Percentiles rank a stretch among this genome's conserved stretches.
phyloP scores from a whole-genome alignment of 1,140 invertebrate species.

The Pollicipes pollicipes region DNA sequence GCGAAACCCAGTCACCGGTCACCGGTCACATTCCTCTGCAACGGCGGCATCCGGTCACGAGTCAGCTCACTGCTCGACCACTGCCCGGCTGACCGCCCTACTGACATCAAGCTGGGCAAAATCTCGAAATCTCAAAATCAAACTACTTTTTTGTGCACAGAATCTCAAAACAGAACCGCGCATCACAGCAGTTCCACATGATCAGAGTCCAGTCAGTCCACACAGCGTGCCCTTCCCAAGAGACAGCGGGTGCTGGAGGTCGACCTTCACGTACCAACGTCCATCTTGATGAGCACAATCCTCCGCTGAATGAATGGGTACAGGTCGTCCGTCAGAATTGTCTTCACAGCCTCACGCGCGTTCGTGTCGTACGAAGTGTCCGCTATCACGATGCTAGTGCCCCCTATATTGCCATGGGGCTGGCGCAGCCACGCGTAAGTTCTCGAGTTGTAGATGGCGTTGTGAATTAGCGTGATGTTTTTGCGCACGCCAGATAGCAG shows the following conservation, averaged over 20 bases:
- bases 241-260: background rate
- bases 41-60: too few species aligned
- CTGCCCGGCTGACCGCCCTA: too few species aligned
- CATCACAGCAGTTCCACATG: too few species aligned
- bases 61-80: too few species aligned
- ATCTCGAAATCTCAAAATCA: background rate
- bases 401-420: conserved; percentile 22
- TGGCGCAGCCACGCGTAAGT: conserved; percentile 16
- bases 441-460: conserved; percentile 21
- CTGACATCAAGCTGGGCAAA: background rate
- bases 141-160: background rate
- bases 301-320: background rate
- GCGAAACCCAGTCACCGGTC: background rate
- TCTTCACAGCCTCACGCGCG: background rate
- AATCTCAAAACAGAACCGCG: background rate
- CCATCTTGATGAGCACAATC: conserved; percentile 5
- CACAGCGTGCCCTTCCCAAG: background rate
- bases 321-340: background rate
- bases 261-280: conserved; percentile 3
- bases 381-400: conserved; percentile 16
- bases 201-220: too few species aligned
- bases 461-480: conserved; percentile 19
- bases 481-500: conserved; percentile 16
- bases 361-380: background rate
- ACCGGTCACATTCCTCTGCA: too few species aligned